These are phyloP conservation scores for Pocillopora grandis DNA, from an alignment of 92 coral and sea anemone species.

Conservation along the genomic window DNA sequence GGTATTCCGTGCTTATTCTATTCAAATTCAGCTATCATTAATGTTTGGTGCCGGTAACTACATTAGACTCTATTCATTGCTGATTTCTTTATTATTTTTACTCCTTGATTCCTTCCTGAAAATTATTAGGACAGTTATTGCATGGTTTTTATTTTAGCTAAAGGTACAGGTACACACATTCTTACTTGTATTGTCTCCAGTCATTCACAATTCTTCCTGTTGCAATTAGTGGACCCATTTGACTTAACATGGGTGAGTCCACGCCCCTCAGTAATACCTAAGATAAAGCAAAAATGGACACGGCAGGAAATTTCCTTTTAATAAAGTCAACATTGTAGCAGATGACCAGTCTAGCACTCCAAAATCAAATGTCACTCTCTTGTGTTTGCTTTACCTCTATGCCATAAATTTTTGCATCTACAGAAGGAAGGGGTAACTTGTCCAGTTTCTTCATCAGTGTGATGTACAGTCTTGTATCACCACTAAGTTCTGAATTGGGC, in stretches of 20 bases:
- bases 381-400: constrained; percentile 68
- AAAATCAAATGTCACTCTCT: neutral
- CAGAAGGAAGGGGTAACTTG: constrained; percentile 45
- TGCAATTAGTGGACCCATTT: constrained; percentile 79
- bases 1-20: no score
- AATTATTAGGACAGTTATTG: no score
- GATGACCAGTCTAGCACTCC: neutral
- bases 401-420: constrained; percentile 60
- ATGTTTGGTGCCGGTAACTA: no score
- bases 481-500: constrained; percentile 63
- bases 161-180: neutral
- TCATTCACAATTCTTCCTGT: constrained; percentile 70
- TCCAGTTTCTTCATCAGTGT: constrained; percentile 76
- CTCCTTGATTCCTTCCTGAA: neutral
- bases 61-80: no score
- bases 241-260: constrained; percentile 65
- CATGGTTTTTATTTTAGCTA: no score
- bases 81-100: no score
- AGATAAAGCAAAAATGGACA: neutral
- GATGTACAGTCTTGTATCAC: constrained; percentile 70
- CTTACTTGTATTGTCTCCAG: constrained; percentile 81
- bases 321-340: no score
- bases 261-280: constrained; percentile 68
- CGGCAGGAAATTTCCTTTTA: neutral
- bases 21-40: no score